A percentile compares a stretch with the other conserved stretches of the same genome.
These are phyloP conservation scores for Gryllus longicercus DNA, from an alignment of 2,888 invertebrate genomes.

Conservation along the genomic window DNA sequence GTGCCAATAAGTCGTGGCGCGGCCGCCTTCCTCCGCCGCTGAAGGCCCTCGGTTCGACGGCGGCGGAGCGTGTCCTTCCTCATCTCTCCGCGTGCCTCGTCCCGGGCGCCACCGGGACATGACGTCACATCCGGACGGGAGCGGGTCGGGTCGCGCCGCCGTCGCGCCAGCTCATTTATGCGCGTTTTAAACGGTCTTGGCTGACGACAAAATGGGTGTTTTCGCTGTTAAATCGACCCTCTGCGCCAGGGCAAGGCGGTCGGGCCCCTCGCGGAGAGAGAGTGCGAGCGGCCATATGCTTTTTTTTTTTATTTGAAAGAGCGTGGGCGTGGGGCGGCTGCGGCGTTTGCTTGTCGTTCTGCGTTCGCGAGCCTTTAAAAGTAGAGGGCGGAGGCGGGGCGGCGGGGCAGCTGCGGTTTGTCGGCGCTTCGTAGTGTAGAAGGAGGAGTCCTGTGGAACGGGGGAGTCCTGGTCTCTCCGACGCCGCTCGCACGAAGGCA, in stretches of 20 bases:
- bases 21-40: background rate
- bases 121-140: background rate
- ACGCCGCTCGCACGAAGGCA: no score
- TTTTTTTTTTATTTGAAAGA: background rate
- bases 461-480: no score
- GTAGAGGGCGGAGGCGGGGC: background rate
- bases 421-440: no score
- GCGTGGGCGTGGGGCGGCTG: background rate
- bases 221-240: conserved; percentile 4
- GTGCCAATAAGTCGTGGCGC: background rate
- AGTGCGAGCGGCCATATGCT: background rate
- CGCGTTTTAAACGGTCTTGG: conserved; percentile 8
- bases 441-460: no score
- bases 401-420: background rate
- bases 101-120: background rate
- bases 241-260: background rate
- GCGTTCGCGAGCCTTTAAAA: background rate
- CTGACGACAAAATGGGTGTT: conserved; percentile 10
- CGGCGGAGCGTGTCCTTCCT: background rate
- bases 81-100: background rate
- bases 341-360: conserved; percentile 1
- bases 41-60: background rate
- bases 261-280: background rate
- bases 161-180: background rate
- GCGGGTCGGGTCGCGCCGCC: background rate